Percentiles rank a stretch among this genome's conserved stretches.
These are phyloP conservation scores for Tinamus guttatus DNA, from an alignment of 2,113 vertebrate genomes.

Conservation along the genomic window DNA sequence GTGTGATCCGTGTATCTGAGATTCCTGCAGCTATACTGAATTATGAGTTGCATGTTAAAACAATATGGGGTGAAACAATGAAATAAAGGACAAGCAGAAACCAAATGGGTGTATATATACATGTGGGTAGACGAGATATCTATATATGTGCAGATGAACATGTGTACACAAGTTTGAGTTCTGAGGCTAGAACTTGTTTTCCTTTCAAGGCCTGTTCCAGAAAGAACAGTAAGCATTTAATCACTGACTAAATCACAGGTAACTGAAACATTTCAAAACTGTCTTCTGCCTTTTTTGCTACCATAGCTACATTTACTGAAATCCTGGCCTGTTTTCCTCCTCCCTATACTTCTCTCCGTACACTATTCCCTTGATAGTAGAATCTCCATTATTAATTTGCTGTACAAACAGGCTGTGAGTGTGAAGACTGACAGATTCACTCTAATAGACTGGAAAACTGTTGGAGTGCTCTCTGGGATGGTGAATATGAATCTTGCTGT, in stretches of 20 bases:
- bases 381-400: not conserved
- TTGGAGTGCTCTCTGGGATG: not conserved
- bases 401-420: not conserved
- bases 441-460: not conserved
- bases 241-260: fast-evolving
- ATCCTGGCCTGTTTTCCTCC: not conserved
- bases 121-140: not conserved
- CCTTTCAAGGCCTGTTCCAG: not conserved
- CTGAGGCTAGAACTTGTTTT: not conserved
- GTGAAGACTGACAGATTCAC: not conserved
- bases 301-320: not conserved
- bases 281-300: not conserved
- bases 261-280: not conserved
- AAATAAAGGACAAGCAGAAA: not conserved
- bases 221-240: not conserved
- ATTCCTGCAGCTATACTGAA: not conserved
- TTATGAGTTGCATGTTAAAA: not conserved
- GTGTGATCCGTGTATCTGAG: not conserved
- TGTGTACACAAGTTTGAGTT: not conserved
- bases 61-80: not conserved
- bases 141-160: not conserved
- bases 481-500: not conserved
- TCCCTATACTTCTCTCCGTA: not conserved
- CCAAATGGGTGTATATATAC: too few species aligned
- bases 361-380: not conserved